Conservation (phyloP, 2,113 vertebrate species). For the Parus major region DNA sequence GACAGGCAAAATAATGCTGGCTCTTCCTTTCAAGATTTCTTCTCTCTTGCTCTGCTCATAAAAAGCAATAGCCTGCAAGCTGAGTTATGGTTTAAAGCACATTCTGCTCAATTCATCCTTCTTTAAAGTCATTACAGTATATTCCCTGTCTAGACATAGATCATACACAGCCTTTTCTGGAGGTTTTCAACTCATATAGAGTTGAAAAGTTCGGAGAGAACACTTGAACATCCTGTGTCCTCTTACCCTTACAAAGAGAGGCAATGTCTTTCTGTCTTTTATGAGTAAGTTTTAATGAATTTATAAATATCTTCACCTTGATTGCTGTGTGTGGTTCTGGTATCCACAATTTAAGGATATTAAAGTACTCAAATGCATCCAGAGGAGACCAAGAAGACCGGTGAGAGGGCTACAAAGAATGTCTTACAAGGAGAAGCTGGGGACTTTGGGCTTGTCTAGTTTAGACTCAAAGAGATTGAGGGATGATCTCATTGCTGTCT, state of each 20-base stretch:
- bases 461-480: not conserved
- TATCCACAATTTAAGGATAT: not conserved
- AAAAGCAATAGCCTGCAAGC: not conserved
- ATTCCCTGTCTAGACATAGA: not conserved
- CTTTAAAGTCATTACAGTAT: not conserved
- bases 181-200: not conserved
- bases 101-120: not conserved
- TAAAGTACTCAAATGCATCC: not conserved
- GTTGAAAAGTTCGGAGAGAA: not conserved
- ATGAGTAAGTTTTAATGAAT: not conserved
- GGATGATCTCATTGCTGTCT: fast-evolving
- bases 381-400: not conserved
- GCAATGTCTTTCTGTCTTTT: not conserved
- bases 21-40: not conserved
- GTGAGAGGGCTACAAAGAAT: not conserved
- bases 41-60: not conserved
- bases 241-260: not conserved
- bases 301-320: not conserved
- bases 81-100: not conserved
- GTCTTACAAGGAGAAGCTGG: not conserved
- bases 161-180: not conserved
- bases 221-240: not conserved
- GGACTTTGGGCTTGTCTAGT: not conserved
- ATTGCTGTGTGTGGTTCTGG: not conserved
- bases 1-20: not conserved